These are phyloP conservation scores for Pogonocichla stellata DNA, from an alignment of 2,113 vertebrate species.

Conservation along the genomic window DNA sequence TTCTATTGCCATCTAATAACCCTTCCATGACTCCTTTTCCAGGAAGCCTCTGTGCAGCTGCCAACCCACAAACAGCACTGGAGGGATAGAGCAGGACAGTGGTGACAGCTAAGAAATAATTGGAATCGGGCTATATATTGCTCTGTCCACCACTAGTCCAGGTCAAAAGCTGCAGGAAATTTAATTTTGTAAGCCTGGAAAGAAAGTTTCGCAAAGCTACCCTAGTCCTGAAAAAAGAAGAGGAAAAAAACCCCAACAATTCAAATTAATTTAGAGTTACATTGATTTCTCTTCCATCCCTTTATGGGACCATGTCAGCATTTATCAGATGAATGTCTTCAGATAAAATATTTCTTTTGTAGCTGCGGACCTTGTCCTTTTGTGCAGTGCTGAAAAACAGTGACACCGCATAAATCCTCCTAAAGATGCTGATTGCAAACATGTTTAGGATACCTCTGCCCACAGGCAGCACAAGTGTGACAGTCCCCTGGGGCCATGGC, in stretches of 20 bases:
- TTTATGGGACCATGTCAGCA: not conserved
- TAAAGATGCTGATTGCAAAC: not conserved
- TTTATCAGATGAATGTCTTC: not conserved
- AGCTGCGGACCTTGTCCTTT: not conserved
- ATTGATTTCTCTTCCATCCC: not conserved
- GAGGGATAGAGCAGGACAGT: not conserved
- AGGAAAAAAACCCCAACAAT: not conserved
- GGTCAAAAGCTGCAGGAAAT: not conserved
- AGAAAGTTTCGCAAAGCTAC: not conserved
- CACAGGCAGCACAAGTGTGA: not conserved
- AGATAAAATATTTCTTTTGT: not conserved
- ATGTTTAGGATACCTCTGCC: not conserved
- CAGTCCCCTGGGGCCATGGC: not conserved
- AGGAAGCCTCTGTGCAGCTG: not conserved
- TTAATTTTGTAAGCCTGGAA: not conserved
- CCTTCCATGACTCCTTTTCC: not conserved
- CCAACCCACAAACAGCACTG: not conserved
- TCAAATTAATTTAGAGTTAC: conserved; percentile 7
- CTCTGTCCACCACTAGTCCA: not conserved
- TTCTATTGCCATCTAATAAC: not conserved
- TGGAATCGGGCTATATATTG: not conserved
- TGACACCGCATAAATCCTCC: not conserved
- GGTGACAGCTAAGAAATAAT: not conserved
- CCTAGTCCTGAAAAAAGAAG: not conserved
- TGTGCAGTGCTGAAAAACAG: not conserved